Evolutionary conservation across 2,797 vertebrate species (phyloP), one percentile per base, ranked within the genome.

Genomic region (Xenops minutus): DNA sequence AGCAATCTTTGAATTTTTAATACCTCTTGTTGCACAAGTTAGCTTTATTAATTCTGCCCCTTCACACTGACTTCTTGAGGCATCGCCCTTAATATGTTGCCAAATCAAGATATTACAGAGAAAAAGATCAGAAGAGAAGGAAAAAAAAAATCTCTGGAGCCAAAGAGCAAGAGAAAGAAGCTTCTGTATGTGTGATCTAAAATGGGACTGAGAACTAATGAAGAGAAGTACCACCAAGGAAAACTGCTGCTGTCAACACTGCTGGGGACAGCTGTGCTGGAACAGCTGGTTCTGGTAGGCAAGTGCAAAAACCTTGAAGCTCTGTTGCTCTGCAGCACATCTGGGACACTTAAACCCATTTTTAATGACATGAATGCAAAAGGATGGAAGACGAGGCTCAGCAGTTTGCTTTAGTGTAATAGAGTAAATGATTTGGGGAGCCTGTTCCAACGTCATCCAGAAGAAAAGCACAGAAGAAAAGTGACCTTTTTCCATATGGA

Each of bases 21-120:
- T 61, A 19, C 27, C 32, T 66, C 21, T 49, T 77, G 30, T 30
- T 76, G 8, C 21, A 48, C 84, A 94, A 36, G 14, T 3, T 69
- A 54, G 55, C 94, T 94, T 92, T 85, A 89, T 84, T 91, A 29
- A 80, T 81, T 89, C 75, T 85, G 61, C 79, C 66, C 54, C 37
- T 88, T 89, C n/a, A 9, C 6, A 16, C 76, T 88, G 73, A 27
- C 54, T 93, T 92, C 73, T 95, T 67, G 52, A 62, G 51, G 49
- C 23, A 39, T 37, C 54, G 85, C n/a, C 30, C 27, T 39, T 73
- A 68, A 52, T 36, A 59, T 22, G 10, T 75, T 86, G 43, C 55
- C 34, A 85, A 62, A 66, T 87, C n/a, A 73, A 79, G 59, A 59
- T 48, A 55, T 19, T 73, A 14, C 10, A 52, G 36, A 32, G 54